Evolutionary conservation across 1,140 invertebrate genomes (phyloP), one percentile per base, ranked within the genome.

Genomic region (Drosophila neocordata): DNA sequence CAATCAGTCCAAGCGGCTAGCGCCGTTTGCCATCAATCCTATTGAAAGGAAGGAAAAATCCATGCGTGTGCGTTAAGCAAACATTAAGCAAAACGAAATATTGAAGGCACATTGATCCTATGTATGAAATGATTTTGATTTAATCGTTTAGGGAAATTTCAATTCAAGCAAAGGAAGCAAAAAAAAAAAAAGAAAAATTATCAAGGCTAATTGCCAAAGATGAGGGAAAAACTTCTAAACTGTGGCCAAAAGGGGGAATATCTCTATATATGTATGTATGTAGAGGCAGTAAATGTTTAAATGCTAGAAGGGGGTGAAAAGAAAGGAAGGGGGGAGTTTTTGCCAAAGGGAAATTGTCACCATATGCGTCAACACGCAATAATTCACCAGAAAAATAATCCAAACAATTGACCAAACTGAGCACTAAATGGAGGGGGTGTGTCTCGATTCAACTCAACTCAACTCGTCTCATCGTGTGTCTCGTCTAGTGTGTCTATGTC

Each of bases 301-400:
- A 24, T 24, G 24, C 4, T 24, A 1, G 51, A 44, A 51, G 35
- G 15, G 27, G 44, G 22, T 4, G 20, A 11, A 3, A 22, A 38
- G 12, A 38, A 51, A 20, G 66, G 22, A 9, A 24, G 52, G 18
- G 60, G n/a, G 44, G 62, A 62, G 74, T 51, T n/a, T 65, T 76
- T 68, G 61, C 65, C 41, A 48, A 70, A 69, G 68, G 70, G 64
- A 91, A 91, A 90, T 91, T 91, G 87, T 90, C 89, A 91, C 87
- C 90, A 91, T 91, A 91, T 91, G 90, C 90, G 90, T 90, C 90
- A 91, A 91, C 90, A 91, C 90, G 89, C 90, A 91, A 91, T 91
- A 91, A 91, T 89, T 91, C 90, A 91, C 90, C 90, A 91, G 90
- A 91, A 91, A 89, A 91, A 87, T 90, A 91, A 90, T 91, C 80